Conservation (phyloP, 2,797 vertebrate species). For the Helicolenus hilgendorfi region DNA sequence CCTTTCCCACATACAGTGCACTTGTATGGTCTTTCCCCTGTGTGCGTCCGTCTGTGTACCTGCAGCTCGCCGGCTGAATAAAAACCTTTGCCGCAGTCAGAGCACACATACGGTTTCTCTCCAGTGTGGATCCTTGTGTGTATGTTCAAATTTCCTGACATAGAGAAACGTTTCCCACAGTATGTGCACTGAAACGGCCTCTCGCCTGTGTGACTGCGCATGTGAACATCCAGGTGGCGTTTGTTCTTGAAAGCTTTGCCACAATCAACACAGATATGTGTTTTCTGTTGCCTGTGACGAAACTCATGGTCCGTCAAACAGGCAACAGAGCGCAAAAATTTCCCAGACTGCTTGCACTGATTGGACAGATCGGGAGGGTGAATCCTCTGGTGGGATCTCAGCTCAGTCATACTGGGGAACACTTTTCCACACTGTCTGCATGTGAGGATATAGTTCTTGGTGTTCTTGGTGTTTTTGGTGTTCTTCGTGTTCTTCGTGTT, state of each 20-base stretch:
- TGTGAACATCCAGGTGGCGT: constrained; percentile 59
- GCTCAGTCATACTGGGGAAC: constrained; percentile 58
- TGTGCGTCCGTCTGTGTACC: constrained; percentile 75
- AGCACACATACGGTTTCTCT: constrained; percentile 71
- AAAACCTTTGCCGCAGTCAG: constrained; percentile 71
- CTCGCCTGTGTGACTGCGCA: constrained; percentile 73
- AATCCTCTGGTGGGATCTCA: constrained; percentile 62
- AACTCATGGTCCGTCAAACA: constrained; percentile 53
- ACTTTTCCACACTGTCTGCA: constrained; percentile 64
- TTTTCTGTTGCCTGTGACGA: constrained; percentile 58
- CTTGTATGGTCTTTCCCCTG: constrained; percentile 70
- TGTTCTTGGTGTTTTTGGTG: constrained; percentile 7
- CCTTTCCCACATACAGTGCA: constrained; percentile 55
- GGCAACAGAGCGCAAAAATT: constrained; percentile 55
- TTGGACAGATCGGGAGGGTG: constrained; percentile 50
- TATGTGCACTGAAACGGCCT: constrained; percentile 72
- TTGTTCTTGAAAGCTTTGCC: constrained; percentile 72
- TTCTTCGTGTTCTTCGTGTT: not conserved
- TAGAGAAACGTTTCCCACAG: constrained; percentile 67
- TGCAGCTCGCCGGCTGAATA: constrained; percentile 70
- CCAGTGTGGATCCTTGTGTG: constrained; percentile 71
- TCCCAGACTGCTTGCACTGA: constrained; percentile 63
- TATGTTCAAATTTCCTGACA: constrained; percentile 67
- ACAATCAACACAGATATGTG: constrained; percentile 54
- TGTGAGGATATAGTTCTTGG: constrained; percentile 28